These are phyloP conservation scores for Eulemur mongoz DNA, from an alignment of 2,797 vertebrate genomes.

Conservation along the genomic window DNA sequence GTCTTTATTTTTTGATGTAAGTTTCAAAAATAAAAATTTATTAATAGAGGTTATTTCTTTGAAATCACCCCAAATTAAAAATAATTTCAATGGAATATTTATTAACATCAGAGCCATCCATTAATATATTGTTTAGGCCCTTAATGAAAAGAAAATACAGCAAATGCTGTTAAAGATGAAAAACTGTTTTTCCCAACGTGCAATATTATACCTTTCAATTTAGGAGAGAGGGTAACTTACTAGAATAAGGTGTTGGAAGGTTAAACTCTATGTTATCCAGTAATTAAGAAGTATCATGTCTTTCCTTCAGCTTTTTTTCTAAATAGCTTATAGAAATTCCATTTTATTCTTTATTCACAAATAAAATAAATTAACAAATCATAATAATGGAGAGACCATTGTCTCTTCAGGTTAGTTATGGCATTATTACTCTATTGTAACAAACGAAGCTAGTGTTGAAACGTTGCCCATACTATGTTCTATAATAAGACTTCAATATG, in stretches of 20 bases:
- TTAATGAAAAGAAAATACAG: conserved; percentile 29
- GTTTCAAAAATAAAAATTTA: conserved; percentile 35
- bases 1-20: neutral
- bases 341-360: conserved; percentile 42
- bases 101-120: neutral
- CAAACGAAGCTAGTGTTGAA: conserved; percentile 10
- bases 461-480: neutral
- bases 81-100: conserved; percentile 35
- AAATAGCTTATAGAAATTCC: neutral
- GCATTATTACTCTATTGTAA: neutral
- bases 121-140: neutral
- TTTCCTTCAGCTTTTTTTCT: neutral
- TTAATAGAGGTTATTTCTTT: conserved; percentile 22
- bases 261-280: neutral
- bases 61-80: conserved; percentile 46
- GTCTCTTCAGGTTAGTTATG: neutral
- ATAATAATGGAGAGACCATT: conserved; percentile 14
- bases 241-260: conserved; percentile 3
- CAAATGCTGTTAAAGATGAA: conserved; percentile 34
- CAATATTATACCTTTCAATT: conserved; percentile 35
- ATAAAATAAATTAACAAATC: conserved; percentile 34
- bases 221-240: neutral
- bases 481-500: neutral
- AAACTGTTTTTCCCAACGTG: neutral
- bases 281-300: conserved; percentile 12